Evolutionary conservation across 2,888 invertebrate species (phyloP).

Genomic region (Nephrotoma guestfalica): DNA sequence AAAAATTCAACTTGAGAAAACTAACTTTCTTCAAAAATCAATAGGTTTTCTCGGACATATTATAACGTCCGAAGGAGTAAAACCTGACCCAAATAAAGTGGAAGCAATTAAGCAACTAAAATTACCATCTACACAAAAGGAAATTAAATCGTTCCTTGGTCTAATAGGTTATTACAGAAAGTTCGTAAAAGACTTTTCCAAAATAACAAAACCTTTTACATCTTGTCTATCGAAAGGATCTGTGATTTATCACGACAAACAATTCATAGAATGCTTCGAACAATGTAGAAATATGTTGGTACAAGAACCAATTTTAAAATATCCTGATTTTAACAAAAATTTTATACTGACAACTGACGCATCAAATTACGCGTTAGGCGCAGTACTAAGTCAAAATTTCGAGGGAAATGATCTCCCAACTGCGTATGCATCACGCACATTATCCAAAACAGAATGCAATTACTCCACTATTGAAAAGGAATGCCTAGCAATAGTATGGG

Average conservation of each 20-base stretch:
- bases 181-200: conserved; percentile 8
- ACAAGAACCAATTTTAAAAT: conserved; percentile 20
- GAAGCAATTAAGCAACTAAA: conserved; percentile 15
- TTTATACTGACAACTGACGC: conserved; percentile 21
- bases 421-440: conserved; percentile 18
- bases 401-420: conserved; percentile 14
- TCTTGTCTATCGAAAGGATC: neutral
- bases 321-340: conserved; percentile 20
- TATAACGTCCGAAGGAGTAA: conserved; percentile 18
- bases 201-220: conserved; percentile 7
- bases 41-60: neutral
- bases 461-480: conserved; percentile 22
- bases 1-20: neutral
- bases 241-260: neutral
- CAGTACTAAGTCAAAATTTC: conserved; percentile 16
- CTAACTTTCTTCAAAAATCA: neutral
- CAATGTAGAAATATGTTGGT: conserved; percentile 5
- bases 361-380: conserved; percentile 15
- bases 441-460: conserved; percentile 14
- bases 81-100: conserved; percentile 19
- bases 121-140: conserved; percentile 14
- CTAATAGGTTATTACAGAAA: neutral
- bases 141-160: conserved; percentile 17
- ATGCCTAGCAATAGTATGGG: conserved; percentile 21
- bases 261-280: neutral